Conservation (phyloP, 2,797 vertebrate genomes). For the Astyanax mexicanus region DNA sequence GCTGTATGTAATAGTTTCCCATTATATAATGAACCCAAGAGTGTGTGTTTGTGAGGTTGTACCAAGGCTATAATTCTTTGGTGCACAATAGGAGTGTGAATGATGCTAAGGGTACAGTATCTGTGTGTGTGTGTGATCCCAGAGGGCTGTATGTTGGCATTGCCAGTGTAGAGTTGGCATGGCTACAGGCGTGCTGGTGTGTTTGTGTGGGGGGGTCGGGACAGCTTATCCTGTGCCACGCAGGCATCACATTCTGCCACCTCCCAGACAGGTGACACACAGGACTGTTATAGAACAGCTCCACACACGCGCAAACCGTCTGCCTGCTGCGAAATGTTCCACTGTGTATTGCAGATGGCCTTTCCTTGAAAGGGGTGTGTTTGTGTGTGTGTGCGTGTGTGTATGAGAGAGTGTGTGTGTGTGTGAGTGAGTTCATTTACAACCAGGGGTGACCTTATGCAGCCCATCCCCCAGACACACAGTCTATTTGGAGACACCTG, state of each 20-base stretch:
- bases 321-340: conserved; percentile 21
- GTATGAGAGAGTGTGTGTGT: conserved; percentile 9
- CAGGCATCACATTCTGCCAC: conserved; percentile 14
- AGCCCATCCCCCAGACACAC: background rate
- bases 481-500: conserved; percentile 30
- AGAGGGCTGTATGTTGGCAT: background rate
- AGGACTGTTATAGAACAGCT: conserved; percentile 21
- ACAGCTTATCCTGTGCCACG: conserved; percentile 5
- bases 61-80: background rate
- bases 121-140: background rate
- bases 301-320: background rate
- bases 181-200: conserved; percentile 12
- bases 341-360: background rate
- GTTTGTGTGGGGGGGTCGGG: background rate
- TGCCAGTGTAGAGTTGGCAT: conserved; percentile 22
- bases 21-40: background rate
- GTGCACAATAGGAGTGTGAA: background rate
- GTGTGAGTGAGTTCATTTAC: conserved; percentile 7
- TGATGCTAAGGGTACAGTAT: background rate
- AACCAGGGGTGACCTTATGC: conserved; percentile 32
- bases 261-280: conserved; percentile 18
- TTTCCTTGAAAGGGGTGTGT: conserved; percentile 10
- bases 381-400: background rate
- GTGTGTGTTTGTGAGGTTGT: background rate
- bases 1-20: too few relatives aligned